These are phyloP conservation scores for Leptinotarsa texana DNA, from an alignment of 1,140 invertebrate genomes.

Conservation along the genomic window DNA sequence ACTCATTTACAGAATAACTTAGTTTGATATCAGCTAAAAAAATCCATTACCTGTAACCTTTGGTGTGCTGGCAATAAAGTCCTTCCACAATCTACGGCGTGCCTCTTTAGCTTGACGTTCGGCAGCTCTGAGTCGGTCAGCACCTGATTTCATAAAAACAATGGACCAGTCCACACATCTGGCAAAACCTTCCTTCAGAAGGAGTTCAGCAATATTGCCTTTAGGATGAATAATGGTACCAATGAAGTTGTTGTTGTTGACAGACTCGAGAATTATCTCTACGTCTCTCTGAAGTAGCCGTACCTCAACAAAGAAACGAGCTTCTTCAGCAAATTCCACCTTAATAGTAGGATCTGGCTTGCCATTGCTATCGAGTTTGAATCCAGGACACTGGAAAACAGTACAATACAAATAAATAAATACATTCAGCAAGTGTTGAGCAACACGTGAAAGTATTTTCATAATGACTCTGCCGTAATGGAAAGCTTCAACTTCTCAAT, in stretches of 20 bases:
- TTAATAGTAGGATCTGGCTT: conserved; percentile 63
- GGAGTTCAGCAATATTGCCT: conserved; percentile 92
- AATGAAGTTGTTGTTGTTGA: conserved; percentile 91
- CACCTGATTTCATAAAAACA: conserved; percentile 77
- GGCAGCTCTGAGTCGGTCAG: conserved; percentile 81
- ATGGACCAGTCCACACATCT: conserved; percentile 98
- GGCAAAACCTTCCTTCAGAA: conserved; percentile 81
- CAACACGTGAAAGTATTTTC: no score
- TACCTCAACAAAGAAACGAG: conserved; percentile 89
- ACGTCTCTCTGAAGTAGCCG: conserved; percentile 92
- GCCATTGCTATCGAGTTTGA: conserved; percentile 70
- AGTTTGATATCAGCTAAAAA: no score
- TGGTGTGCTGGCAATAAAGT: conserved; percentile 71
- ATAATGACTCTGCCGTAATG: no score
- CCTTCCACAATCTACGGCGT: conserved; percentile 50
- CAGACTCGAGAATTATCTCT: conserved; percentile 87
- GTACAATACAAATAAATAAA: background rate
- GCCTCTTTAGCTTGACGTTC: conserved; percentile 85
- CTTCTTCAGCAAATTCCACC: conserved; percentile 76
- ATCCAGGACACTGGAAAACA: conserved; percentile 69
- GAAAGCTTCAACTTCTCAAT: no score
- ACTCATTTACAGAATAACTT: no score
- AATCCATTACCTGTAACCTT: conserved; percentile 61
- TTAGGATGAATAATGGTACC: conserved; percentile 93
- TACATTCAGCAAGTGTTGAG: no score